Conservation (phyloP, 2,113 vertebrate genomes). For the Vulpes vulpes region DNA sequence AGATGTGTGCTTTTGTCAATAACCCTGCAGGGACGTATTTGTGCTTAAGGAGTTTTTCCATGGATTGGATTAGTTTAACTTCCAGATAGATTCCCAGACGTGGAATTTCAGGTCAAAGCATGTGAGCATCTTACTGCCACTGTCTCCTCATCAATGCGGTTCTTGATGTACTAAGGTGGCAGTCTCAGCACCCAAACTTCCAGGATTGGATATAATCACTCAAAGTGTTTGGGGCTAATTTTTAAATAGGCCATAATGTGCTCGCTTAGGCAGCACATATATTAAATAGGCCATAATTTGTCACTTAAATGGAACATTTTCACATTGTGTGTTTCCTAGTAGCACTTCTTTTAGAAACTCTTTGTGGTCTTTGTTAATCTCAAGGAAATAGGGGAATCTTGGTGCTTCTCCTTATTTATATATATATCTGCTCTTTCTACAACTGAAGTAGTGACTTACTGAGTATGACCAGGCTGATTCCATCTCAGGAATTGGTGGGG, state of each 20-base stretch:
- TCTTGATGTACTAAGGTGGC: not conserved
- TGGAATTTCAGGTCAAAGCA: not conserved
- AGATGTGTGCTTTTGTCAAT: not conserved
- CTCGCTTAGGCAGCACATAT: too few relatives aligned
- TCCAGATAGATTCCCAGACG: not conserved
- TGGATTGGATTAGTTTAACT: not conserved
- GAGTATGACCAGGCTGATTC: not conserved
- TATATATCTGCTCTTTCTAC: not conserved
- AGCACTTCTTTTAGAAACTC: not conserved
- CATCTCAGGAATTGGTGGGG: not conserved
- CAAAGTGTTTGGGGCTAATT: not conserved
- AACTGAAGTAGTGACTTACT: not conserved
- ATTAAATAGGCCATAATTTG: conserved; percentile 21
- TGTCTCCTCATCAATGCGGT: not conserved
- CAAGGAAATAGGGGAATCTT: not conserved
- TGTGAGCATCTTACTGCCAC: not conserved
- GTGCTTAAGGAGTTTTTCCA: not conserved
- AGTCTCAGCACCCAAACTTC: not conserved
- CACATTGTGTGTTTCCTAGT: not conserved
- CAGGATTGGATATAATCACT: not conserved
- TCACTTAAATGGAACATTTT: not conserved
- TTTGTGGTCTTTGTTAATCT: not conserved
- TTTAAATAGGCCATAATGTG: not conserved
- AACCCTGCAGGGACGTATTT: not conserved
- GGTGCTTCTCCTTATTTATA: not conserved